Base-by-base conservation (phyloP, 2,797 vertebrate species). In the Myripristis jacobus region DNA sequence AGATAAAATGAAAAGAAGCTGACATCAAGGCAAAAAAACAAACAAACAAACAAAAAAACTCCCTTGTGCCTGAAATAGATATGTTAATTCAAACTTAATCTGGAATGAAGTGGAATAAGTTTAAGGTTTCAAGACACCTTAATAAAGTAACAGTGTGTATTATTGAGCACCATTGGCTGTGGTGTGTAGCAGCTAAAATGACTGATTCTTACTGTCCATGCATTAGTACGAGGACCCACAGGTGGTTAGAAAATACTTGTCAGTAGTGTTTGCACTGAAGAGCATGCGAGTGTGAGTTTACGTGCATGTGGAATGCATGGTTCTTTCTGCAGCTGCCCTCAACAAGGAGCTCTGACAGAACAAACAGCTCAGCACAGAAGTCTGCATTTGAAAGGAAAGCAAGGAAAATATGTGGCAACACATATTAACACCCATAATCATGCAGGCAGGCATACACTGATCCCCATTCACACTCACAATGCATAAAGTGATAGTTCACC, bases 151-250 rank as follows among this genome's bases (percentile, higher is more conserved):
- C 52, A 66, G 56, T 3, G 67, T 73, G 15, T 13, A 55, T 51
- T 29, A 58, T 48, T 48, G 62, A 72, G 66, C 68, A 69, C 52
- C 57, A 55, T 36, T 7, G 59, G 43, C 18, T 53, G 66, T 62
- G 51, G 46, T 57, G 72, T 44, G 19, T 59, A 84, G 74, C 77
- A 82, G 80, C 58, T 44, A 74, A 56, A 31, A 24, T 34, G 44
- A 51, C n/a, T 21, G 43, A 59, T 47, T 57, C 27, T 72, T 31
- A 41, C 61, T 63, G 53, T 63, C 36, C 63, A 74, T 81, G 71
- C 69, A 59, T 70, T 27, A 63, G 27, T 44, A 60, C 50, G 41
- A 65, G 21, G 38, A 63, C 15, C 38, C 15, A 57, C 1, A 1
- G 66, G 83, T 21, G 38, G 41, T 65, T 65, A 61, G 43, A 48